Percentiles rank a stretch among this genome's conserved stretches.
Evolutionary conservation across 2,113 vertebrate genomes (phyloP).

Genomic region (Nicator chloris): DNA sequence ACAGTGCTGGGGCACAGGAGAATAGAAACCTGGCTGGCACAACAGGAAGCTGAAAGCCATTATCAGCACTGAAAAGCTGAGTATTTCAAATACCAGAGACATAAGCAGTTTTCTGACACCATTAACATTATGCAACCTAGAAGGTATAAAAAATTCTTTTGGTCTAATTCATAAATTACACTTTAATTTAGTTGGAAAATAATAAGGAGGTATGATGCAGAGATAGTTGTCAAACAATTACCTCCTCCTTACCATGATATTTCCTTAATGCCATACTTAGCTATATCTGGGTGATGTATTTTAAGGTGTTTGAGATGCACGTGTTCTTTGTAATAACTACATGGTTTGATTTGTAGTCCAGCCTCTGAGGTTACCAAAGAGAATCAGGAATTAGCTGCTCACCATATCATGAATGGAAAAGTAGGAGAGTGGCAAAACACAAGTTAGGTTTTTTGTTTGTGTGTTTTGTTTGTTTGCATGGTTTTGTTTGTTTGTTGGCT

Average conservation of each 20-base stretch:
- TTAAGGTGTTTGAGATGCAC: neutral
- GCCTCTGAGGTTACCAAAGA: neutral
- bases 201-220: neutral
- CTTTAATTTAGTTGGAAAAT: neutral
- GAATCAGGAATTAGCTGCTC: neutral
- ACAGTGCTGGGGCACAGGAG: accelerated
- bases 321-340: neutral
- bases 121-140: neutral
- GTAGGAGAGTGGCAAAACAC: neutral
- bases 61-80: neutral
- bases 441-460: accelerated
- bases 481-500: neutral
- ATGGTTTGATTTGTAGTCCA: neutral
- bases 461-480: neutral
- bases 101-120: neutral
- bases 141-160: neutral
- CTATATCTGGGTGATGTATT: neutral
- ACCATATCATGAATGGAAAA: neutral
- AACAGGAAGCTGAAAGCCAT: neutral
- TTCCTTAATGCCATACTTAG: neutral
- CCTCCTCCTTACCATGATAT: neutral
- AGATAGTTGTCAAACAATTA: neutral
- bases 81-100: neutral
- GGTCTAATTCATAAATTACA: neutral
- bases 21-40: neutral